phyloP scores from a whole-genome alignment of 1,140 invertebrate species.

The Hetaerina americana region DNA sequence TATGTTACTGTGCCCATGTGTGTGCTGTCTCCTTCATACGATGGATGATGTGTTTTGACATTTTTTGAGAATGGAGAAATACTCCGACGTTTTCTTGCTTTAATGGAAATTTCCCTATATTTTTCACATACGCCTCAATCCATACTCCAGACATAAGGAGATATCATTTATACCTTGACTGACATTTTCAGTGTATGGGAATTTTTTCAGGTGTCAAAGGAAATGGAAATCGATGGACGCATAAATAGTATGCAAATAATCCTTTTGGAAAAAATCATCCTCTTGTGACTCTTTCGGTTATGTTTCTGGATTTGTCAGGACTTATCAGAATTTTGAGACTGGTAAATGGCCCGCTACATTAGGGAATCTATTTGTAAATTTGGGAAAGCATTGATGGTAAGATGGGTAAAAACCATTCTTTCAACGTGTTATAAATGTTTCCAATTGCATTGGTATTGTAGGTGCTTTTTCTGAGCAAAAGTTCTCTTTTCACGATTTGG shows the following conservation, averaged over 20 bases:
- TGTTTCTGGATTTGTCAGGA: background rate
- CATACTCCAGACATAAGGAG: background rate
- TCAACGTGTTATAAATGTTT: background rate
- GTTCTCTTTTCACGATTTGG: background rate
- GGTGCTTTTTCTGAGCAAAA: background rate
- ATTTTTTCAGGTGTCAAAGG: background rate
- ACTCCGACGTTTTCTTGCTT: background rate
- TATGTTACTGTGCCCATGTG: background rate
- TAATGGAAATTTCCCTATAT: background rate
- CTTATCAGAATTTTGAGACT: background rate
- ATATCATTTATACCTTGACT: background rate
- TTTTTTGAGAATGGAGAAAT: background rate
- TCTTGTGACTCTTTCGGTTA: no score
- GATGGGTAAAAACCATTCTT: background rate
- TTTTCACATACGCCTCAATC: background rate
- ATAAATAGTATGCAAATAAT: background rate
- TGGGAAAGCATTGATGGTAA: background rate
- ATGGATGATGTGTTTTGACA: no score
- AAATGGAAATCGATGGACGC: background rate
- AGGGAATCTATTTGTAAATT: background rate
- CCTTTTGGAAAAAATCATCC: background rate
- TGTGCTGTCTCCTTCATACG: background rate
- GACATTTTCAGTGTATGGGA: background rate
- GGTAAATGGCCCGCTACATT: background rate
- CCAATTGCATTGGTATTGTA: background rate